phyloP scores from a whole-genome alignment of 2,797 vertebrate genomes.

The Catamblyrhynchus diadema region DNA sequence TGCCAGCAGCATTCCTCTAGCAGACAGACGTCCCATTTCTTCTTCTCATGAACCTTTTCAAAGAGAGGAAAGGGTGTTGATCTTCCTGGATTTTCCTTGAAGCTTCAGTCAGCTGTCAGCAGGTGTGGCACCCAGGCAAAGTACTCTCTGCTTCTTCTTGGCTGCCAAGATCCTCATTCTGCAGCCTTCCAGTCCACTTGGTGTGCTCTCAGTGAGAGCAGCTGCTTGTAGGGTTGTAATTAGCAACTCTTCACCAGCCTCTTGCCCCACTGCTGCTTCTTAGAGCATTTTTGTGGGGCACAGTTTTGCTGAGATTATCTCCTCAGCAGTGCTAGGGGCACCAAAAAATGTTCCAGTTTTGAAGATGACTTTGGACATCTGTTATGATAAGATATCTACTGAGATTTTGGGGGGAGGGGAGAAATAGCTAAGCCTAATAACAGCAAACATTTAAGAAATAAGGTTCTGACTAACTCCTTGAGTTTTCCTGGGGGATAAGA shows the following conservation, averaged over 20 bases:
- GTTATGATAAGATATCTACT: neutral
- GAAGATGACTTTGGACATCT: neutral
- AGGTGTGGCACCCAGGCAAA: neutral
- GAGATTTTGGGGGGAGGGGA: accelerated
- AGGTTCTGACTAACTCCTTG: neutral
- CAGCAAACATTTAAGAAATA: neutral
- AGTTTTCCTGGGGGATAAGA: neutral
- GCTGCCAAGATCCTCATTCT: neutral
- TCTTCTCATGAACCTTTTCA: neutral
- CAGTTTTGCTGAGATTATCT: neutral
- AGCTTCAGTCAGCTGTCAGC: neutral
- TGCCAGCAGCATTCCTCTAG: neutral
- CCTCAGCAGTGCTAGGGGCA: neutral
- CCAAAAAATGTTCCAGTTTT: neutral
- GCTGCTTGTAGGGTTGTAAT: neutral
- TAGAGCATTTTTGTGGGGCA: neutral
- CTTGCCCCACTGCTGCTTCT: neutral
- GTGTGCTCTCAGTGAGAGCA: neutral
- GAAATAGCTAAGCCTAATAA: neutral
- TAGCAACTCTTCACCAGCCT: neutral
- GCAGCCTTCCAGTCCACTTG: neutral
- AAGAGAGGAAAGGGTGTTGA: neutral
- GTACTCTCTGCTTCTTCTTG: neutral
- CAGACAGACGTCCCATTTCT: neutral
- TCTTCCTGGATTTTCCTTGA: neutral